Conservation (phyloP, 1,140 invertebrate species). For the Meloidogyne hapla region DNA sequence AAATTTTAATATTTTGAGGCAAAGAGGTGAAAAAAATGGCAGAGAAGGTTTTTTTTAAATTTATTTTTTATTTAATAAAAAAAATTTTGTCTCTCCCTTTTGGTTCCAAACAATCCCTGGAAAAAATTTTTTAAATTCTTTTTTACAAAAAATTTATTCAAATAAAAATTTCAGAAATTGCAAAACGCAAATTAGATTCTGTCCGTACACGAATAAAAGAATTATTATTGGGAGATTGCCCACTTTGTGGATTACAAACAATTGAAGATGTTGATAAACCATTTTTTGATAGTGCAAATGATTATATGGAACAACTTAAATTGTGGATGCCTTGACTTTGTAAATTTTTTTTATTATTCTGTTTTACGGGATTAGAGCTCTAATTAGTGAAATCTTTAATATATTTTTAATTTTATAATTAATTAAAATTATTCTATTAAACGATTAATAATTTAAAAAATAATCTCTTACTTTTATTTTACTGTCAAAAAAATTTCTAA, state of each 20-base stretch:
- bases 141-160: too few species aligned
- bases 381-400: too few species aligned
- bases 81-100: too few species aligned
- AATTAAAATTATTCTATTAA: too few species aligned
- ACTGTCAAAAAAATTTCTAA: too few species aligned
- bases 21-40: not conserved
- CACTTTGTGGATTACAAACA: conserved; percentile 88
- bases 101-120: too few species aligned
- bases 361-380: too few species aligned
- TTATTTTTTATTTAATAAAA: not conserved
- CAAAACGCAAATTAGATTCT: not conserved
- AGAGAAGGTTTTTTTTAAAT: conserved; percentile 3
- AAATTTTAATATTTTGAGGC: not conserved
- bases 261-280: conserved; percentile 68
- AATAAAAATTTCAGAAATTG: conserved; percentile 8
- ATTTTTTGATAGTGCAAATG: not conserved
- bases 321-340: not conserved
- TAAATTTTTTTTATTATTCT: not conserved
- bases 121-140: too few species aligned
- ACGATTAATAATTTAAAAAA: too few species aligned
- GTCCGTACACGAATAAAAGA: conserved; percentile 58
- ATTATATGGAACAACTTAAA: not conserved
- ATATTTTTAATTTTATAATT: too few species aligned
- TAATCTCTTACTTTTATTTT: too few species aligned
- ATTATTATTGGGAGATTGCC: conserved; percentile 83